A percentile compares a stretch with the other conserved stretches of the same genome.
These are phyloP conservation scores for Parelbella ahira DNA, from an alignment of 2,888 invertebrate genomes.

Conservation along the genomic window DNA sequence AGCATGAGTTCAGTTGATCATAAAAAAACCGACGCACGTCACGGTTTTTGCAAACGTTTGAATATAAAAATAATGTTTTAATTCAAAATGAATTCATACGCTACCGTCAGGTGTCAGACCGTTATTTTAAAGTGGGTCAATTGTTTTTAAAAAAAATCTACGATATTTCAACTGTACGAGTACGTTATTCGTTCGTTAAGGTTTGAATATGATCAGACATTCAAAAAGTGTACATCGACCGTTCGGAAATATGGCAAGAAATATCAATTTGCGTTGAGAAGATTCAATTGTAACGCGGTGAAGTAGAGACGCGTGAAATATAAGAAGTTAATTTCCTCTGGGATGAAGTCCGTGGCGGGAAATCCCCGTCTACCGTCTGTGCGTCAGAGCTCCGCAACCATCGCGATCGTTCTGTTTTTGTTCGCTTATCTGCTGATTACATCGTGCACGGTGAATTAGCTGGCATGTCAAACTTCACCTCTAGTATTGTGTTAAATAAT, in stretches of 20 bases:
- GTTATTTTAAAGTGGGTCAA: too few species aligned
- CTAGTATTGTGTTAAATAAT: too few species aligned
- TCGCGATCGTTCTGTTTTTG: constrained; percentile 32
- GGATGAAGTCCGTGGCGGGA: constrained; percentile 53
- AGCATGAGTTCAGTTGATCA: too few species aligned
- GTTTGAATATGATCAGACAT: too few species aligned
- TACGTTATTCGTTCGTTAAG: too few species aligned
- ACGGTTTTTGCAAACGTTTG: too few species aligned
- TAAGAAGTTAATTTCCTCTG: constrained; percentile 69
- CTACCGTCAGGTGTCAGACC: too few species aligned
- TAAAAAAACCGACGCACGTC: too few species aligned
- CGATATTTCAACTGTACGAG: too few species aligned
- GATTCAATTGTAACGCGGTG: constrained; percentile 59
- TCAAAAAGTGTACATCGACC: constrained; percentile 49
- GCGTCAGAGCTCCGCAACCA: constrained; percentile 33
- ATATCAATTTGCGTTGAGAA: constrained; percentile 57
- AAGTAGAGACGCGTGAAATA: constrained; percentile 52
- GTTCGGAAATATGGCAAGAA: constrained; percentile 54
- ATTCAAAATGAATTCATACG: too few species aligned
- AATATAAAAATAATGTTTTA: too few species aligned
- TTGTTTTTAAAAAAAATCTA: too few species aligned
- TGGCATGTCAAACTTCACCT: constrained; percentile 9
- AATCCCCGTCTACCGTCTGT: constrained; percentile 46
- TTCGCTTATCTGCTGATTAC: constrained; percentile 30
- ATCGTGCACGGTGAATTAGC: constrained; percentile 20